Evolutionary conservation across 2,113 vertebrate species (phyloP).

Genomic region (Haemorhous mexicanus): DNA sequence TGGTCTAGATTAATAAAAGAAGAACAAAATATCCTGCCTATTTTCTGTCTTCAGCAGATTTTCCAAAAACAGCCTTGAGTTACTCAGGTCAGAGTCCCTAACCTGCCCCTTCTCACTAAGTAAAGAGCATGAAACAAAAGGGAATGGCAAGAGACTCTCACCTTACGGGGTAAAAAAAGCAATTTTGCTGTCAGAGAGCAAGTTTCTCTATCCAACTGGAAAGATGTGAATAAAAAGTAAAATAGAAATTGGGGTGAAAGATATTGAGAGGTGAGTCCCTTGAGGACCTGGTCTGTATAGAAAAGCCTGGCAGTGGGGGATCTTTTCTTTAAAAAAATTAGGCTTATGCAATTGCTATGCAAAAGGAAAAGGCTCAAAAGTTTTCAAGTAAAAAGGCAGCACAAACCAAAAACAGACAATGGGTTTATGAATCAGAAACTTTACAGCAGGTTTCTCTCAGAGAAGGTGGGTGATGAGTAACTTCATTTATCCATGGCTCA

Average conservation of each 20-base stretch:
- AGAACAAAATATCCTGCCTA: not conserved
- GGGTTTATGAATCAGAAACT: not conserved
- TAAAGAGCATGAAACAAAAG: not conserved
- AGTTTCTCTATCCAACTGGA: not conserved
- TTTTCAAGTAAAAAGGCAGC: not conserved
- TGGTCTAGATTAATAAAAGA: not conserved
- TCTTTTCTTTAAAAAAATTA: not conserved
- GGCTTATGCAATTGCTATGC: not conserved
- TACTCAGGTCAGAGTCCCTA: not conserved
- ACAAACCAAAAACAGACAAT: not conserved
- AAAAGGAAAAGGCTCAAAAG: not conserved
- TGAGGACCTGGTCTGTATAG: not conserved
- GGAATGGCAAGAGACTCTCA: not conserved
- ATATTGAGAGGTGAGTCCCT: not conserved
- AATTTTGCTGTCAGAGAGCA: not conserved
- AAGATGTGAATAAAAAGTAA: not conserved
- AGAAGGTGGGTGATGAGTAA: not conserved
- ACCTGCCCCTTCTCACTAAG: not conserved
- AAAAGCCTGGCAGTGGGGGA: not conserved
- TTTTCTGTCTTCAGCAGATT: not conserved
- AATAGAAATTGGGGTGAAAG: not conserved
- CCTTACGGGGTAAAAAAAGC: not conserved
- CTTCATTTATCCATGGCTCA: not conserved
- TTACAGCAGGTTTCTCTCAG: not conserved
- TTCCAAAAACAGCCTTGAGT: not conserved